Evolutionary conservation across 2,113 vertebrate genomes (phyloP).

Genomic region (Chloroceryle aenea): DNA sequence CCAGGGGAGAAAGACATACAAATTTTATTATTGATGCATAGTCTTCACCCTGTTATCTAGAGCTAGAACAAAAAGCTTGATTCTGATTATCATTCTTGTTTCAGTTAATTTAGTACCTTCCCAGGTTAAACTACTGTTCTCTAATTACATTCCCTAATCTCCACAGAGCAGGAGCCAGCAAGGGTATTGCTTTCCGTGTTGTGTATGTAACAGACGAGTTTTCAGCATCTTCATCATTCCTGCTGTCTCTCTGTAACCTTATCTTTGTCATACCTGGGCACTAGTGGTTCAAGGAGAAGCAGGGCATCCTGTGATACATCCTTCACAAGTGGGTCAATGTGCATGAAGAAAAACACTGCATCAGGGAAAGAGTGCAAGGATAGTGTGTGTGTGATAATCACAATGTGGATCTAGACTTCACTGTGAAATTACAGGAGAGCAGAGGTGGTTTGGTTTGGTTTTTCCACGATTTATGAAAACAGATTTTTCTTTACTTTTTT

Average conservation of each 20-base stretch:
- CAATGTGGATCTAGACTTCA: not conserved
- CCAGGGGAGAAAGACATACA: not conserved
- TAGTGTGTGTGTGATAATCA: not conserved
- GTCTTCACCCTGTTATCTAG: not conserved
- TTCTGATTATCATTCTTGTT: slow-evolving; percentile 53
- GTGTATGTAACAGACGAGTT: not conserved
- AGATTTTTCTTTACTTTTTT: not conserved
- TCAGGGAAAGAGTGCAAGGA: not conserved
- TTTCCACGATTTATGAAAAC: not conserved
- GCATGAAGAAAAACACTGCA: not conserved
- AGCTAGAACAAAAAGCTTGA: slow-evolving; percentile 44
- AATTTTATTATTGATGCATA: slow-evolving; percentile 11
- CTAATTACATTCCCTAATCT: slow-evolving; percentile 52
- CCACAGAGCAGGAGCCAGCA: not conserved
- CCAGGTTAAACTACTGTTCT: slow-evolving; percentile 46
- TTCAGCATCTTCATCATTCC: not conserved
- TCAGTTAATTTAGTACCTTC: slow-evolving; percentile 58
- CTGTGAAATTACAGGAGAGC: not conserved
- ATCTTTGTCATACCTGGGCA: not conserved
- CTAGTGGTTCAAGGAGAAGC: not conserved
- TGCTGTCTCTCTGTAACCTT: not conserved
- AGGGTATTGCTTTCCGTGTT: not conserved
- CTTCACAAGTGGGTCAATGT: not conserved
- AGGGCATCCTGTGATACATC: not conserved
- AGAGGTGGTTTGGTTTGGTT: fast-evolving